phyloP scores from a whole-genome alignment of 92 coral and sea anemone genomes.

The Paramuricea clavata region DNA sequence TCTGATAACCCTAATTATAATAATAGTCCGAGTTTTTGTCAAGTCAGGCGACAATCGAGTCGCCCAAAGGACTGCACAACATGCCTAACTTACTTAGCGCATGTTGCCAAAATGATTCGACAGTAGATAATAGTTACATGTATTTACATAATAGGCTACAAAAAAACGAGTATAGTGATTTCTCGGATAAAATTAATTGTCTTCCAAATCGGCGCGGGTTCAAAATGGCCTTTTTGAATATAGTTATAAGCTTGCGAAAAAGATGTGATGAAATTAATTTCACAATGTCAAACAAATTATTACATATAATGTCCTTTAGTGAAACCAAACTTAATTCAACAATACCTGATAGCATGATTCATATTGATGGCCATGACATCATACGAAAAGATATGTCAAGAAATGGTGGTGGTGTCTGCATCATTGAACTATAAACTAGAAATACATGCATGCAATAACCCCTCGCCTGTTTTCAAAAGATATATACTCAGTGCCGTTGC shows the following conservation, averaged over 20 bases:
- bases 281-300: background rate
- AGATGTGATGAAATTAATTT: background rate
- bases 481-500: too few species aligned
- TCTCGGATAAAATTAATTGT: background rate
- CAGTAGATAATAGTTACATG: background rate
- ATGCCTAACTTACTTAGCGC: background rate
- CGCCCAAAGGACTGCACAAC: background rate
- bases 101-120: background rate
- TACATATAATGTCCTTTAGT: background rate
- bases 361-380: constrained; percentile 12
- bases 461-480: too few species aligned
- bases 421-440: background rate
- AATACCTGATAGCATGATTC: background rate
- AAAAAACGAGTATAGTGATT: background rate
- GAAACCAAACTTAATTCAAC: constrained; percentile 1
- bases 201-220: background rate
- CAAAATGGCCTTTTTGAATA: too few species aligned
- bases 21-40: background rate
- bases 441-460: too few species aligned
- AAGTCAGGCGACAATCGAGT: background rate
- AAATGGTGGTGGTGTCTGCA: constrained; percentile 6
- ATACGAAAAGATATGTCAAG: background rate
- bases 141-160: background rate
- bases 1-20: background rate
- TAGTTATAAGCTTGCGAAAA: constrained; percentile 6